phyloP scores from a whole-genome alignment of 2,113 vertebrate species.

The Alexandromys fortis region DNA sequence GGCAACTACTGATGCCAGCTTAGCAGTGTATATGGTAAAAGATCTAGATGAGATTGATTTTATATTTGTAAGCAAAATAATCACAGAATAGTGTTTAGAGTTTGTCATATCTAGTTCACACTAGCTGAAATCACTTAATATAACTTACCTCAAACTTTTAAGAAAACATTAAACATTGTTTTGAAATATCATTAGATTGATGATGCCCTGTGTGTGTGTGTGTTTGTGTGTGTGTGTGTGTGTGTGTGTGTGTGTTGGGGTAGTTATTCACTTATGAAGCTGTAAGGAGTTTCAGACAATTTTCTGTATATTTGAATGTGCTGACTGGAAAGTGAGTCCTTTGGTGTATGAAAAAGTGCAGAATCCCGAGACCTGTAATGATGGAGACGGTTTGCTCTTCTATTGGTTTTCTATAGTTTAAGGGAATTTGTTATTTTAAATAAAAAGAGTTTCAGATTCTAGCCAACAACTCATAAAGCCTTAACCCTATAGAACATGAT shows the following conservation, averaged over 20 bases:
- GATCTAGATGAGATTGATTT: conserved; percentile 31
- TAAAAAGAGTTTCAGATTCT: conserved; percentile 53
- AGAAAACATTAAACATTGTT: conserved; percentile 30
- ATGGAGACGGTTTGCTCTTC: conserved; percentile 41
- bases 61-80: conserved; percentile 53
- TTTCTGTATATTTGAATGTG: conserved; percentile 26
- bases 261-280: conserved; percentile 44
- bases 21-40: not conserved
- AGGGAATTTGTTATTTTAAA: conserved; percentile 54
- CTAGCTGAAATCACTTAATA: conserved; percentile 38
- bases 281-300: not conserved
- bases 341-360: not conserved
- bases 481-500: conserved; percentile 51
- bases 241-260: not conserved
- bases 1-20: not conserved
- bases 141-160: not conserved
- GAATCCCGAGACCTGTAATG: conserved; percentile 33
- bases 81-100: not conserved
- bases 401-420: conserved; percentile 51
- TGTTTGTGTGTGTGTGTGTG: not conserved
- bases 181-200: conserved; percentile 40
- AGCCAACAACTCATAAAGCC: conserved; percentile 53
- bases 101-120: conserved; percentile 33
- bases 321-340: not conserved
- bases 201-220: not conserved